Percentiles rank a stretch among this genome's conserved stretches.
These are phyloP conservation scores for Vanacampus margaritifer DNA, from an alignment of 2,113 vertebrate genomes.

Conservation along the genomic window DNA sequence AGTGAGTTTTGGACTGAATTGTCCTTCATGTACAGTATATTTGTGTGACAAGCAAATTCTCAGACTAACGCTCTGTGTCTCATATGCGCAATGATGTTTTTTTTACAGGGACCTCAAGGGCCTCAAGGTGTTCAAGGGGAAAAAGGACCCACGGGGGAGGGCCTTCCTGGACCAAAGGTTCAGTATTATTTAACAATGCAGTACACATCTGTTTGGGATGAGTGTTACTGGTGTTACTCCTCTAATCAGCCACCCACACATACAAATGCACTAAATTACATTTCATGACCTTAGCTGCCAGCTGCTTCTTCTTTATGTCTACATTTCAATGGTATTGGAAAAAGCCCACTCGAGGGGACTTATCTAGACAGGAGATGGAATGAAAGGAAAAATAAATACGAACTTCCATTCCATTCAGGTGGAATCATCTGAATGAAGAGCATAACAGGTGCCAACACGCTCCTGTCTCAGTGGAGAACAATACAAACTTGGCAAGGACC, in stretches of 20 bases:
- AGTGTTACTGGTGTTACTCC: constrained; percentile 11
- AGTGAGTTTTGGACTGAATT: constrained; percentile 71
- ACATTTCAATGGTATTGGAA: background rate
- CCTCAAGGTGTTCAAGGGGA: constrained; percentile 83
- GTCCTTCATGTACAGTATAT: background rate
- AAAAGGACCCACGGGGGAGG: constrained; percentile 82
- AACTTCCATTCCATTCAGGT: constrained; percentile 23
- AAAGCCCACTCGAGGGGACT: background rate
- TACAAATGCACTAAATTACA: background rate
- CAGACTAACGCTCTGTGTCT: background rate
- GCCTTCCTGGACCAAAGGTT: constrained; percentile 86
- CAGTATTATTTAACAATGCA: constrained; percentile 23
- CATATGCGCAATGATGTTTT: background rate
- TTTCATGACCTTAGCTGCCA: background rate
- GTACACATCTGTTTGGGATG: constrained; percentile 40
- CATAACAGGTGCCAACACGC: constrained; percentile 42
- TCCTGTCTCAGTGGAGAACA: constrained; percentile 37
- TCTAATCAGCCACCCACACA: constrained; percentile 9
- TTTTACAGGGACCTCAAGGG: constrained; percentile 83
- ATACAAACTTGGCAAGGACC: constrained; percentile 40
- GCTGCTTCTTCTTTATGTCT: background rate
- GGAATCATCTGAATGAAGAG: constrained; percentile 22
- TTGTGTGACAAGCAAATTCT: background rate
- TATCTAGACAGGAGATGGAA: background rate
- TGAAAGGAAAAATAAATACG: constrained; percentile 9